Conservation (phyloP, 2,888 invertebrate species). For the Erebia epiphron region DNA sequence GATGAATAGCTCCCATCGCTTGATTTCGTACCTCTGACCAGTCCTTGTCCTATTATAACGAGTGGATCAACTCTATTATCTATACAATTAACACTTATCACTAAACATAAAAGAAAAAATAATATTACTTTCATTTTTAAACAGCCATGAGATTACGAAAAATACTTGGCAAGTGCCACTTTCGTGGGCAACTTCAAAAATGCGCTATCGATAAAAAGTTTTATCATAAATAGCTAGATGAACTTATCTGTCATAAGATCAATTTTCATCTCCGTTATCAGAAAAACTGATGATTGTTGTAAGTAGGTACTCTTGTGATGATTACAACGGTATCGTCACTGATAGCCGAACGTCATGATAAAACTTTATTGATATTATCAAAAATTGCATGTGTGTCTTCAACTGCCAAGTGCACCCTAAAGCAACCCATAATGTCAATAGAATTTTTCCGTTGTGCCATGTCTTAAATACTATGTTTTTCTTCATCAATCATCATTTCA, state of each 20-base stretch:
- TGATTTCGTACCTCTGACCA: constrained; percentile 66
- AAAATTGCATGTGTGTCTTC: not conserved
- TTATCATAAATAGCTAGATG: constrained; percentile 32
- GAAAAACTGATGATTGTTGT: constrained; percentile 36
- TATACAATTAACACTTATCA: constrained; percentile 45
- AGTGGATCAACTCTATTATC: constrained; percentile 68
- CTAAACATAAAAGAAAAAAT: constrained; percentile 44
- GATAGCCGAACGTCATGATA: constrained; percentile 14
- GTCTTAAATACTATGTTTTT: no score
- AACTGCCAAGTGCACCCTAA: not conserved
- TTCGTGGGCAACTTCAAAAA: constrained; percentile 31
- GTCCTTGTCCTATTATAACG: constrained; percentile 66
- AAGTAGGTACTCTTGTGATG: constrained; percentile 26
- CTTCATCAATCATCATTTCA: no score
- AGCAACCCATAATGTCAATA: not conserved
- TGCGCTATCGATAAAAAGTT: constrained; percentile 32
- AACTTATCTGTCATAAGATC: constrained; percentile 40
- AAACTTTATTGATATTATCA: constrained; percentile 10
- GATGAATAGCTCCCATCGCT: constrained; percentile 66
- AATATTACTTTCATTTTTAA: constrained; percentile 49
- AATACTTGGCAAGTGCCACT: constrained; percentile 32
- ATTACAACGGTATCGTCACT: constrained; percentile 17
- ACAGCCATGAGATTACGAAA: constrained; percentile 42
- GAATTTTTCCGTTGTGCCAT: no score
- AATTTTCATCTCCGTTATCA: constrained; percentile 43